phyloP scores from a whole-genome alignment of 2,113 vertebrate species.

The Mustela nigripes region DNA sequence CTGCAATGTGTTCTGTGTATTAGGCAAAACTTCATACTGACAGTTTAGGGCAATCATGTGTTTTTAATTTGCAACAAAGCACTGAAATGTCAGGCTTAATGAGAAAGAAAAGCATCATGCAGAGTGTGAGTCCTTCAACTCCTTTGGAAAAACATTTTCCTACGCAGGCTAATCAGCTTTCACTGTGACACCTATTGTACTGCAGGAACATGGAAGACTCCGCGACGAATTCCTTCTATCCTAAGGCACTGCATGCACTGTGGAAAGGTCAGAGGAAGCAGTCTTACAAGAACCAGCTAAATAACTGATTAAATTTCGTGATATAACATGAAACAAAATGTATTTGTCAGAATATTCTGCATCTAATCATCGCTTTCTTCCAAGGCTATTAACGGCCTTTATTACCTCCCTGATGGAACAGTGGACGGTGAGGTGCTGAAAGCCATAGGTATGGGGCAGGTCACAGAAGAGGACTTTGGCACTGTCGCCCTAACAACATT shows the following conservation, averaged over 20 bases:
- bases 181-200: not conserved
- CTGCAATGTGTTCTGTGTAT: not conserved
- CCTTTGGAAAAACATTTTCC: constrained; percentile 17
- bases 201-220: not conserved
- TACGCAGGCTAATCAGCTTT: constrained; percentile 28
- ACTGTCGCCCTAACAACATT: not conserved
- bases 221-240: not conserved
- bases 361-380: not conserved
- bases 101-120: constrained; percentile 8
- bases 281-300: not conserved
- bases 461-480: not conserved
- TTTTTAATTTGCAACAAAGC: constrained; percentile 38
- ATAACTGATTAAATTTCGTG: not conserved
- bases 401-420: not conserved
- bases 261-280: constrained; percentile 12
- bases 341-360: not conserved
- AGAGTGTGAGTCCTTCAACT: not conserved
- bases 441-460: not conserved
- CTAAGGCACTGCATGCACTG: not conserved
- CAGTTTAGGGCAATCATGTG: not conserved
- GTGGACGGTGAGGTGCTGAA: not conserved
- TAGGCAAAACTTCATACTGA: not conserved
- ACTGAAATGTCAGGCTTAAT: constrained; percentile 43
- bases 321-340: not conserved
- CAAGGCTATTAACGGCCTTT: not conserved